Base-by-base conservation (phyloP, 2,888 invertebrate species). In the Elmis aenea region DNA sequence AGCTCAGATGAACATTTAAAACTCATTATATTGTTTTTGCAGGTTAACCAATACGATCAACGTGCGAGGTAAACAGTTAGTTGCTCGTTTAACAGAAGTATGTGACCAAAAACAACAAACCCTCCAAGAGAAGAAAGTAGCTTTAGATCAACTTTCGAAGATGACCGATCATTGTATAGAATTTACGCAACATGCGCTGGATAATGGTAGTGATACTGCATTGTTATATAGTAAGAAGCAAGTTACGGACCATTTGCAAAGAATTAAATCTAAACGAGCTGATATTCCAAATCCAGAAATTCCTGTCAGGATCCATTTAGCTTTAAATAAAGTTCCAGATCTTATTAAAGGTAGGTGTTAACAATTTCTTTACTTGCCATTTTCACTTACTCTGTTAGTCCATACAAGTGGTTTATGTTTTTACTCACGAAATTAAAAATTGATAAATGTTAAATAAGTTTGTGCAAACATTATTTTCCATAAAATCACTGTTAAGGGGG, bases 221-320 rank as follows among this genome's bases (percentile, higher is more conserved):
- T 74, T 91, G 54, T 71, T 91, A 46, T 84, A 84, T 64, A 82
- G 83, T 67, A 90, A 89, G 75, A 84, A 82, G 70, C 81, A 78
- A 48, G 74, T 79, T 40, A 78, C 81, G 27, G 75, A 76, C 48
- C 87, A 88, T 69, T 72, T 88, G 54, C 85, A 85, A 67, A 76
- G 87, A 61, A 81, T 89, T 57, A 89, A 88, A 69, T 80, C 81
- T 55, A 80, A 85, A 45, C 75, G 88, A 54, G 88, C 88, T 2
- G 88, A 89, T 70, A 88, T 89, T 62, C 89, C 89, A 48, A 89
- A 89, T 74, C 89, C 89, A 10, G 88, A 89, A 70, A 86, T 89
- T 52, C 88, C 88, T 18, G 87, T 89, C 48, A 75, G 88, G 57
- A 87, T 89, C 64, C 79, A 83, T 63, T 73, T 88, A 39, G 81